phyloP scores from a whole-genome alignment of 2,888 invertebrate genomes.

The Punctoribates punctum region DNA sequence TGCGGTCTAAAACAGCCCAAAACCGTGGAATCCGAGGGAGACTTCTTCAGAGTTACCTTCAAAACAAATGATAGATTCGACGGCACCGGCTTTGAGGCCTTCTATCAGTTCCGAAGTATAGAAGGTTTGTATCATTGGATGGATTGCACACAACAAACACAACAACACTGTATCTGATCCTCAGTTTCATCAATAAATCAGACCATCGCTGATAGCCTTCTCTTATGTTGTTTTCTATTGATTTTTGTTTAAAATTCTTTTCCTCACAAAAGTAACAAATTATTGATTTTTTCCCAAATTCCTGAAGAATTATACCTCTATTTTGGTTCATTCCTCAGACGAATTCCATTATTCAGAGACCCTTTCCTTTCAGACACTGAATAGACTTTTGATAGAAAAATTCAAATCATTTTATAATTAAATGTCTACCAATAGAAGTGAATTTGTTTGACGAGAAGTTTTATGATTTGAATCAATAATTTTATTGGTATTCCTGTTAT shows the following conservation, averaged over 20 bases:
- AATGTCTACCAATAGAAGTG: too few species aligned
- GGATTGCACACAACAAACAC: not conserved
- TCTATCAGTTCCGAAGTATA: slow-evolving; percentile 70
- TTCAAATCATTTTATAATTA: too few species aligned
- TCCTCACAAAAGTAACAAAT: not conserved
- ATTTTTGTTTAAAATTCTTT: slow-evolving; percentile 30
- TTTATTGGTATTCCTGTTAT: too few species aligned
- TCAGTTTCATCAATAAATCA: slow-evolving; percentile 4
- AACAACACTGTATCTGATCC: slow-evolving; percentile 12
- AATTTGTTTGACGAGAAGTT: too few species aligned
- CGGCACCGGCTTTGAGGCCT: slow-evolving; percentile 87
- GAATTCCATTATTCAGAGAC: too few species aligned
- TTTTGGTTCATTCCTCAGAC: not conserved
- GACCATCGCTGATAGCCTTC: not conserved
- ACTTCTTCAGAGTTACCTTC: slow-evolving; percentile 92
- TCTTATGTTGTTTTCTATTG: slow-evolving; percentile 4
- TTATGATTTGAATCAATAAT: too few species aligned
- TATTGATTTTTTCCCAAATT: not conserved
- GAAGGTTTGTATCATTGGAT: slow-evolving; percentile 7
- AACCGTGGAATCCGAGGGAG: slow-evolving; percentile 68
- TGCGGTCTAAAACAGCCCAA: slow-evolving; percentile 66
- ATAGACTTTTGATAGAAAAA: too few species aligned
- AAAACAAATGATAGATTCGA: slow-evolving; percentile 89
- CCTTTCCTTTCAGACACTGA: too few species aligned
- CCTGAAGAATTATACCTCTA: not conserved